Conservation (phyloP, 2,113 vertebrate species). For the Sminthopsis crassicaudata region DNA sequence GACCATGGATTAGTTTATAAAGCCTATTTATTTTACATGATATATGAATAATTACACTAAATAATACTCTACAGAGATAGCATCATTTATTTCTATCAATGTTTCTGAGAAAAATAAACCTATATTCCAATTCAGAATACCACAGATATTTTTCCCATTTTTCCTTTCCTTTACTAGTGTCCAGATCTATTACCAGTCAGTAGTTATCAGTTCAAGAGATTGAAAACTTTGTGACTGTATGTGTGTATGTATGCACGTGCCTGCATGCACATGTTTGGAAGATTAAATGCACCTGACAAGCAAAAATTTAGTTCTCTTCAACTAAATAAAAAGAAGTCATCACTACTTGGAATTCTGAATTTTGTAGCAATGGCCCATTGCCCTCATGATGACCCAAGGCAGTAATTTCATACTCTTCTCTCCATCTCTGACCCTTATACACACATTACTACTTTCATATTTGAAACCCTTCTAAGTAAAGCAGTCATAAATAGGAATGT, state of each 20-base stretch:
- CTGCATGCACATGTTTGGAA: too few relatives aligned
- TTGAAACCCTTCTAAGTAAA: background rate
- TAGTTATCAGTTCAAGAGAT: background rate
- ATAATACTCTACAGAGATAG: background rate
- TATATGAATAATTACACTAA: background rate
- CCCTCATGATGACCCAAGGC: background rate
- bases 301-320: background rate
- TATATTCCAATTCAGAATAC: background rate
- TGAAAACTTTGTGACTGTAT: background rate
- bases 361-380: background rate
- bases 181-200: background rate
- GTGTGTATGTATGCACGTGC: background rate
- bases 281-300: background rate
- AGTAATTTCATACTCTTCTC: background rate
- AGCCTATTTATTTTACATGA: background rate
- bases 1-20: background rate
- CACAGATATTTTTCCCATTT: background rate
- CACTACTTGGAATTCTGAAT: background rate
- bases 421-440: background rate
- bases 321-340: background rate
- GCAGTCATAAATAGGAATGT: background rate
- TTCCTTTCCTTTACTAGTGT: background rate
- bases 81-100: background rate
- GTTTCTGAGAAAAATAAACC: background rate
- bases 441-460: background rate